These are phyloP conservation scores for Colletes gigas DNA, from an alignment of 1,140 invertebrate species.

Conservation along the genomic window DNA sequence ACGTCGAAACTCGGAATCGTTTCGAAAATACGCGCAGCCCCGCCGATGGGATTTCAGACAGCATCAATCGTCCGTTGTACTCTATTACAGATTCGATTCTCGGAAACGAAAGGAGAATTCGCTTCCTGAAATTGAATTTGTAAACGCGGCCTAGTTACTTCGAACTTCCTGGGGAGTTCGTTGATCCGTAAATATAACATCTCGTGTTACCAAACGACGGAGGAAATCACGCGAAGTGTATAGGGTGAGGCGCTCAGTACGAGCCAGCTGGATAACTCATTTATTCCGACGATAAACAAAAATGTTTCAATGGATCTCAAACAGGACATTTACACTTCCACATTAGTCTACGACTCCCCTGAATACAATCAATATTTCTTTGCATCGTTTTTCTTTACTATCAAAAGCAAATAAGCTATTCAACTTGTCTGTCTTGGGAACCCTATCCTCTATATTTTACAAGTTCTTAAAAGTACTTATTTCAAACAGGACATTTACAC, in stretches of 20 bases:
- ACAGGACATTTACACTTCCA: no score
- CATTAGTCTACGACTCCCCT: no score
- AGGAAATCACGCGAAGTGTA: not conserved
- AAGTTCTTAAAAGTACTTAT: no score
- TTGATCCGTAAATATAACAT: constrained; percentile 20
- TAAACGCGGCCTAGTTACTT: constrained; percentile 10
- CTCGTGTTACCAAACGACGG: not conserved
- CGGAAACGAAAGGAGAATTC: not conserved
- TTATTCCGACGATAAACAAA: no score
- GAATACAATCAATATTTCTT: no score
- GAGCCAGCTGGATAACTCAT: no score
- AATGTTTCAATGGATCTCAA: no score
- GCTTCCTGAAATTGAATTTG: constrained; percentile 14
- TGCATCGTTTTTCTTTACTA: no score
- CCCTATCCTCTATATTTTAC: no score
- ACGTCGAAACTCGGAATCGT: not conserved
- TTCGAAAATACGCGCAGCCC: not conserved
- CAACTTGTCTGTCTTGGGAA: no score
- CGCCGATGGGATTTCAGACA: not conserved
- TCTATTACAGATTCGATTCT: not conserved
- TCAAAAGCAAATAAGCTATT: no score
- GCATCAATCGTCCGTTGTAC: not conserved
- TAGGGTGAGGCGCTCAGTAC: not conserved
- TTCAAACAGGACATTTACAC: no score
- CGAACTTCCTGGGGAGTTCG: constrained; percentile 21